Base-by-base conservation (phyloP, 2,113 vertebrate species). In the Apaloderma vittatum region DNA sequence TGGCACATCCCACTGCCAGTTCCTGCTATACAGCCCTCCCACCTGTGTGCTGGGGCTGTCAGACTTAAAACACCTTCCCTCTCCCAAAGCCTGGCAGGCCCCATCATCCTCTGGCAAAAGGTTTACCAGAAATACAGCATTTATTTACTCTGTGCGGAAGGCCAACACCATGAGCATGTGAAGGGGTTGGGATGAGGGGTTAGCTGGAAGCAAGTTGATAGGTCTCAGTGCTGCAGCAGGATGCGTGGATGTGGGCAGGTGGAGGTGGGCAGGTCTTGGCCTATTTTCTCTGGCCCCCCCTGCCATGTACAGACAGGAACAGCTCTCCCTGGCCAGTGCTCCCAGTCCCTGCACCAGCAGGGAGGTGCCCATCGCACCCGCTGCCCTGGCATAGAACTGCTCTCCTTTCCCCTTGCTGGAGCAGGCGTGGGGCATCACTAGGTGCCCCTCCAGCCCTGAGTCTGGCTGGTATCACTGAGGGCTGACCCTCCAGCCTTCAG, bases 231-330 rank as follows among this genome's bases (percentile, higher is more conserved):
- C 80, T 91, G 73, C 1, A 0, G 24, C 90, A 74, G 73, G 72
- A 86, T 0, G 2, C 0, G 0, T 21, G 43, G 46, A 57, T 11
- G 2, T 0, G 0, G 17, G 23, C 48, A 94, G 12, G 36, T 49
- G 76, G 94, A 67, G 51, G 37, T 29, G 80, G 27, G n/a, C 8
- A 87, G 52, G 51, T 81, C 89, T 72, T 79, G 57, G 67, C 76
- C 95, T 87, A 17, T 91, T 89, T 93, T 70, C n/a, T 62, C 26
- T 58, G 91, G 72, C 54, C 52, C 84, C 84, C 21, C 46, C 51
- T 91, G 94, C 84, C 57, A 81, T 51, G 74, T 82, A 32, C 70
- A 71, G 82, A 73, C 86, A 66, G 61, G 55, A 49, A 68, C 49
- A 86, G 83, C 36, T 67, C 21, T 78, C 66, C n/a, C 36, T 55